These are phyloP conservation scores for Nephrocerus scutellatus DNA, from an alignment of 2,888 invertebrate genomes.

Conservation along the genomic window DNA sequence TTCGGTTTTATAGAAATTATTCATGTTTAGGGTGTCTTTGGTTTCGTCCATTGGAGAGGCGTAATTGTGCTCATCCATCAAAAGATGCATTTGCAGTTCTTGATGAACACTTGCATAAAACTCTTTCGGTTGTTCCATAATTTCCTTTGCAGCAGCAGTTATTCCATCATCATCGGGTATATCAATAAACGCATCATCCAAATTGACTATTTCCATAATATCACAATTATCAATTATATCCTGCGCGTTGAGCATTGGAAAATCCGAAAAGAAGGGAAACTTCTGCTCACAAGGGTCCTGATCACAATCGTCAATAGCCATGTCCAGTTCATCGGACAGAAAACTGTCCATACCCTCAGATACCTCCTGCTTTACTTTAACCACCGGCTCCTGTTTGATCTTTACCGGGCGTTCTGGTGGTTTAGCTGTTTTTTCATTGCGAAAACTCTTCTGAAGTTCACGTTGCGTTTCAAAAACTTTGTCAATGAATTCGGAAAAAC, in stretches of 20 bases:
- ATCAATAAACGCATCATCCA: conserved; percentile 45
- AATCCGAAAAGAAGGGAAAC: conserved; percentile 40
- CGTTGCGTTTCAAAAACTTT: conserved; percentile 41
- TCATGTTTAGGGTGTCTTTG: conserved; percentile 38
- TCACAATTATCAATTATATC: conserved; percentile 47
- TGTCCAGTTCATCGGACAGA: conserved; percentile 34
- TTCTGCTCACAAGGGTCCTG: conserved; percentile 39
- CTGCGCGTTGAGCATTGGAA: conserved; percentile 40
- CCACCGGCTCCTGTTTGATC: conserved; percentile 45
- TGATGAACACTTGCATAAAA: conserved; percentile 26
- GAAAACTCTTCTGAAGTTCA: conserved; percentile 36
- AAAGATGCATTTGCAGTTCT: conserved; percentile 33
- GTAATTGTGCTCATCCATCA: conserved; percentile 42
- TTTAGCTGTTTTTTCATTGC: conserved; percentile 21
- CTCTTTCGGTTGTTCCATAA: background rate
- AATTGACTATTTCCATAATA: conserved; percentile 46
- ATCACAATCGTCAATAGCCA: conserved; percentile 30
- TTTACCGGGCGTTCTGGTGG: conserved; percentile 32
- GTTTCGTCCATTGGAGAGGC: conserved; percentile 33
- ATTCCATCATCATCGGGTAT: conserved; percentile 42
- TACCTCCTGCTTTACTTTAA: conserved; percentile 45
- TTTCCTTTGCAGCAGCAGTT: conserved; percentile 9
- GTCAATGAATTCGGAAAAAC: conserved; percentile 42
- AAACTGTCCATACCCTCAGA: conserved; percentile 38
- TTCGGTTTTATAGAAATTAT: conserved; percentile 38